These are phyloP conservation scores for Peromyscus californicus DNA, from an alignment of 2,113 vertebrate genomes.

Conservation along the genomic window DNA sequence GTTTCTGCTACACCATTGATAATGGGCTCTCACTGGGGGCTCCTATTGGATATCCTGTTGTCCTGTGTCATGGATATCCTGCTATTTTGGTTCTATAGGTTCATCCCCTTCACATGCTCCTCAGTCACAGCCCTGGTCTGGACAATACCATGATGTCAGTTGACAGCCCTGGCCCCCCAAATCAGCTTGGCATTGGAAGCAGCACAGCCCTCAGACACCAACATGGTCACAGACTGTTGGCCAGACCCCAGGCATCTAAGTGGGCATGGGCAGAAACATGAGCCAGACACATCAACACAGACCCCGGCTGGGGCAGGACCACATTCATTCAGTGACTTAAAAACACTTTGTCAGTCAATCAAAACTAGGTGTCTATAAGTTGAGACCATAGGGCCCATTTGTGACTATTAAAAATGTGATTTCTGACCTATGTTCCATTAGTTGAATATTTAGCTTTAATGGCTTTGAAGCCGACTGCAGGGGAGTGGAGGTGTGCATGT, in stretches of 20 bases:
- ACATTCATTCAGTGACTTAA: not conserved
- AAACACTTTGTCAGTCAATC: not conserved
- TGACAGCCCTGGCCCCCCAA: not conserved
- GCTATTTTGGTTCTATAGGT: no score
- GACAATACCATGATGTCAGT: no score
- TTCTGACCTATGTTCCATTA: not conserved
- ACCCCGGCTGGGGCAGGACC: no score
- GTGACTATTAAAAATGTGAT: not conserved
- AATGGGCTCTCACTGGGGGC: no score
- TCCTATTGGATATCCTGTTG: no score
- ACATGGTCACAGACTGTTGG: not conserved
- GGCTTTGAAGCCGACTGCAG: not conserved
- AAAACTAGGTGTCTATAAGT: not conserved
- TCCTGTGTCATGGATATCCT: no score
- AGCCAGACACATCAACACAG: not conserved
- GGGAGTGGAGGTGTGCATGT: not conserved
- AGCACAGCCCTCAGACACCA: not conserved
- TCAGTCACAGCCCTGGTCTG: no score
- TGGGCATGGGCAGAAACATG: not conserved
- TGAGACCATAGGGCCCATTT: not conserved
- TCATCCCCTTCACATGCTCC: no score
- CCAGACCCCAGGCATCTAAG: not conserved
- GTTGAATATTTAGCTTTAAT: conserved; percentile 12
- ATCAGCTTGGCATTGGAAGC: not conserved
- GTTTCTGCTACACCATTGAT: no score